Evolutionary conservation across 2,113 vertebrate species (phyloP).

Genomic region (Tinamus guttatus): DNA sequence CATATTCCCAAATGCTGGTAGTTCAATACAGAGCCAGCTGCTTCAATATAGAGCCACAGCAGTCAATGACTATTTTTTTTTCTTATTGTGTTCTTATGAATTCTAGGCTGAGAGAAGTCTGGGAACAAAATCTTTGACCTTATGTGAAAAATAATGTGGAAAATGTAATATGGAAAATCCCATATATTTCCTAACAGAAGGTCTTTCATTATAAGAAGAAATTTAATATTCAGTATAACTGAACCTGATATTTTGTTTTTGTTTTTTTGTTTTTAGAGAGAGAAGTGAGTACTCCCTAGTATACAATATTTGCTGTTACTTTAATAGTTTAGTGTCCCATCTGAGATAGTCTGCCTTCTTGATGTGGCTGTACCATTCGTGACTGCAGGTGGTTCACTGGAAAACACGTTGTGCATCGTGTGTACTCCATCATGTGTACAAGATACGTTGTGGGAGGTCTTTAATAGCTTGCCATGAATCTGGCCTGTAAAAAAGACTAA

Average conservation of each 20-base stretch:
- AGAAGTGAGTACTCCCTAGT: background rate
- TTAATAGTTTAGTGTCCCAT: background rate
- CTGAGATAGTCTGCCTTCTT: background rate
- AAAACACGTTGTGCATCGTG: background rate
- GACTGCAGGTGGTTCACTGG: slow-evolving; percentile 3
- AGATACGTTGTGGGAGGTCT: slow-evolving; percentile 3
- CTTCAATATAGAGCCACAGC: background rate
- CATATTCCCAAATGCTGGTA: background rate
- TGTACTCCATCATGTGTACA: background rate
- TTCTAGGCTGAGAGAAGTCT: accelerated
- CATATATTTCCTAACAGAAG: background rate
- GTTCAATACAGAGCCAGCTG: background rate
- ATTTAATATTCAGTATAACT: background rate
- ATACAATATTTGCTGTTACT: background rate
- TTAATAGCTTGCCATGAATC: background rate
- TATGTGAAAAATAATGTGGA: background rate
- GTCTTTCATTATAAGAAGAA: background rate
- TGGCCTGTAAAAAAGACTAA: background rate
- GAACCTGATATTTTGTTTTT: no score
- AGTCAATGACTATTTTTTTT: background rate
- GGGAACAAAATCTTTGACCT: background rate
- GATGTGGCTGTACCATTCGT: background rate
- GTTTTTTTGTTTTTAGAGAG: background rate
- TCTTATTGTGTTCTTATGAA: background rate
- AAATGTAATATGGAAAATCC: background rate